Percentiles rank a stretch among this genome's conserved stretches.
These are phyloP conservation scores for Lagenorhynchus albirostris DNA, from an alignment of 2,113 vertebrate genomes.

Conservation along the genomic window DNA sequence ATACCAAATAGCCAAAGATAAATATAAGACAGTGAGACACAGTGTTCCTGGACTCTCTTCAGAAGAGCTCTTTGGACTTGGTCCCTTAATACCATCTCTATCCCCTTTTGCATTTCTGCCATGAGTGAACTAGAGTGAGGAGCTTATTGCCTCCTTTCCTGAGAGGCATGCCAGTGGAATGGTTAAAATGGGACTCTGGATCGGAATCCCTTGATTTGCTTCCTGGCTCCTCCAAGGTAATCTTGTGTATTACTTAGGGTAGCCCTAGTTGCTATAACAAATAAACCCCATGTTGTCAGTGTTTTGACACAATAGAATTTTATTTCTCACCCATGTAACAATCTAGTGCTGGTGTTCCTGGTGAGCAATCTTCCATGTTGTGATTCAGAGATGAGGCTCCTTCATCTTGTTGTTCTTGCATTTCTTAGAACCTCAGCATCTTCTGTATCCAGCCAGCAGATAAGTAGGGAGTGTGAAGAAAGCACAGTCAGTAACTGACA, in stretches of 20 bases:
- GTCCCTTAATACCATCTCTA: neutral
- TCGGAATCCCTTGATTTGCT: neutral
- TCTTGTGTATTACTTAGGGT: neutral
- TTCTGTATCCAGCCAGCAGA: neutral
- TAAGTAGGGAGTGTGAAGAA: neutral
- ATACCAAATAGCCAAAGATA: neutral
- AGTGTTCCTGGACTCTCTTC: neutral
- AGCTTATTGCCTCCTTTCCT: neutral
- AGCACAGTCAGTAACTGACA: neutral
- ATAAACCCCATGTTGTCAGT: neutral
- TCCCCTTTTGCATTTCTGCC: neutral
- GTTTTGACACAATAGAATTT: neutral
- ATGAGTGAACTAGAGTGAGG: neutral
- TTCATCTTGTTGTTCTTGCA: slow-evolving; percentile 1
- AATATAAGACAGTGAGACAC: neutral
- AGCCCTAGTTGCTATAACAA: neutral
- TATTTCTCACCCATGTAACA: neutral
- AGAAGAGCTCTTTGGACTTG: neutral
- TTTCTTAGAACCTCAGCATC: neutral
- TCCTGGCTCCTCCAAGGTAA: neutral
- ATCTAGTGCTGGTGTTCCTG: neutral
- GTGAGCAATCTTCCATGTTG: neutral
- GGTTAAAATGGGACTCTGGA: neutral
- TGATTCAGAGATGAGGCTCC: neutral
- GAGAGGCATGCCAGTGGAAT: neutral